phyloP scores from a whole-genome alignment of 2,113 vertebrate species.

The Epinephelus moara region DNA sequence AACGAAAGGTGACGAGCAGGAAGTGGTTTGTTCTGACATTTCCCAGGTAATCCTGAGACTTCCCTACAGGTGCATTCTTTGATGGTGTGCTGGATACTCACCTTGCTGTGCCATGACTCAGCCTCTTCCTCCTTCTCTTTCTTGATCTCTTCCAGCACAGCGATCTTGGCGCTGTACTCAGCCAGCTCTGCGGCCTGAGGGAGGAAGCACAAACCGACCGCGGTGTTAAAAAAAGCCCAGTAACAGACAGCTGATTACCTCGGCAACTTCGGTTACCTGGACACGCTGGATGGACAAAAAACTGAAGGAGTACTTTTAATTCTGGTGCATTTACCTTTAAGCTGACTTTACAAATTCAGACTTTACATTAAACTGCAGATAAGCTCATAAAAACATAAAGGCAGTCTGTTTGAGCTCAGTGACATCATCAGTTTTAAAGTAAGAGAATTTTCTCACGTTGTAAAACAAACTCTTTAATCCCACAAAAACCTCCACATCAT shows the following conservation, averaged over 20 bases:
- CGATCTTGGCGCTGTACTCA: conserved; percentile 90
- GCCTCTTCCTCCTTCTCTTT: conserved; percentile 90
- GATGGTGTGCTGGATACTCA: conserved; percentile 68
- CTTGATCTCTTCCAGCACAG: conserved; percentile 89
- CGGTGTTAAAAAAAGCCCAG: neutral
- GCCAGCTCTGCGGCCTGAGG: conserved; percentile 92
- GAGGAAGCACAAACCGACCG: neutral
- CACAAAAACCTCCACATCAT: conserved; percentile 6
- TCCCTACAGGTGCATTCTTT: neutral
- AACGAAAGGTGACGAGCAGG: neutral
- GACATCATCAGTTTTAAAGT: too few species aligned
- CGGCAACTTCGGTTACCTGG: neutral
- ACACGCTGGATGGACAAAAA: conserved; percentile 1
- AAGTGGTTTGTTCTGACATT: neutral
- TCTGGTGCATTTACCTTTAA: neutral
- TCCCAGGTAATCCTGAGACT: neutral
- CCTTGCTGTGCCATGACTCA: conserved; percentile 91
- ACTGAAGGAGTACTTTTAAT: too few species aligned
- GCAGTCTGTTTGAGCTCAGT: neutral
- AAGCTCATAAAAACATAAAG: neutral
- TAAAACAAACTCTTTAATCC: neutral
- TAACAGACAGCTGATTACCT: conserved; percentile 1
- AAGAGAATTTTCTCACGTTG: neutral
- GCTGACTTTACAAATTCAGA: neutral
- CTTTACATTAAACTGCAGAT: neutral